Percentiles rank a stretch among this genome's conserved stretches.
Conservation (phyloP, 2,888 invertebrate species). For the Drosophila atroscutellata region DNA sequence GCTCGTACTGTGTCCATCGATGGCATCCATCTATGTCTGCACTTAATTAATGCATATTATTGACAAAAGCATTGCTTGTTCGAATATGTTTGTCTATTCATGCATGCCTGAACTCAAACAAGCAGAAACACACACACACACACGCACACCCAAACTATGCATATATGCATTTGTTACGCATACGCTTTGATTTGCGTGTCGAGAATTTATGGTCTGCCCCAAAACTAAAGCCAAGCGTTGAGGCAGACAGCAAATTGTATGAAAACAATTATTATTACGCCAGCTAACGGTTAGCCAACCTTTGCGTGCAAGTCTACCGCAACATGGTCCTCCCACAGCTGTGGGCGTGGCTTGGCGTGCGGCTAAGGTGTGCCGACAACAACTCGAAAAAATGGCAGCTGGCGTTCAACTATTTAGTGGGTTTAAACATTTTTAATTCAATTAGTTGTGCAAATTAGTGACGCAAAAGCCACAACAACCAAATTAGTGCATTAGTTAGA, state of each 20-base stretch:
- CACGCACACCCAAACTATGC: constrained; percentile 2
- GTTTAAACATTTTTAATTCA: constrained; percentile 69
- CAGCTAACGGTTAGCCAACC: constrained; percentile 40
- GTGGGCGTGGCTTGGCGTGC: constrained; percentile 21
- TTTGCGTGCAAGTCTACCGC: not conserved
- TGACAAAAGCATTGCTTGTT: constrained; percentile 68
- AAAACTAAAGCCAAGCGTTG: constrained; percentile 59
- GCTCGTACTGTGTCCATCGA: constrained; percentile 26
- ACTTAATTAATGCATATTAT: constrained; percentile 78
- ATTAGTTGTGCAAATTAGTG: constrained; percentile 69
- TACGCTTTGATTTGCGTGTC: constrained; percentile 62
- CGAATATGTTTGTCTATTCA: constrained; percentile 68
- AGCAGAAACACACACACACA: constrained; percentile 17
- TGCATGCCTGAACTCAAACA: constrained; percentile 55
- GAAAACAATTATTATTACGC: constrained; percentile 69
- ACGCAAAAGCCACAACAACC: constrained; percentile 57
- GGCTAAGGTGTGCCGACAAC: constrained; percentile 5
- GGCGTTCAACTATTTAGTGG: constrained; percentile 69
- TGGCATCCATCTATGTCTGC: constrained; percentile 58
- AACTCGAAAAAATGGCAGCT: constrained; percentile 26
- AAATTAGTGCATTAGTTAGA: constrained; percentile 43
- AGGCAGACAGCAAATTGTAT: constrained; percentile 63
- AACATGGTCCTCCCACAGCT: not conserved
- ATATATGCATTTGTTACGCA: constrained; percentile 53
- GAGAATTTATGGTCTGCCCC: constrained; percentile 66